A percentile compares a stretch with the other conserved stretches of the same genome.
Conservation (phyloP, 30 jellyfish, hydroid and myxozoan species). For the Chrysaora quinquecirrha region DNA sequence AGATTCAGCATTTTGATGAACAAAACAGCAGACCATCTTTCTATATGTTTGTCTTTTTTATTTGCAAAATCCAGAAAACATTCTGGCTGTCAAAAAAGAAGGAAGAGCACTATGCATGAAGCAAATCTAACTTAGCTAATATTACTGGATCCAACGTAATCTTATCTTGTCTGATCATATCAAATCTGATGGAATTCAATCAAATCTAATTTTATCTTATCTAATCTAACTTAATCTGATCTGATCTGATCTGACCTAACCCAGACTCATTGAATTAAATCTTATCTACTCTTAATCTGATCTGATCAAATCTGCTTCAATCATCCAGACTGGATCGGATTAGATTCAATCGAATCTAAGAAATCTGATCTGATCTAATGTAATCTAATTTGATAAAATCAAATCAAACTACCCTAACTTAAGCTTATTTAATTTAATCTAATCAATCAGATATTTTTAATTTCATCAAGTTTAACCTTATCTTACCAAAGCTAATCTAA, state of each 20-base stretch:
- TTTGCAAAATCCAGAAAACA: constrained; percentile 21
- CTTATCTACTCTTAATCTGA: no score
- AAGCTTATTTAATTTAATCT: no score
- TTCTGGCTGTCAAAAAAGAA: constrained; percentile 15
- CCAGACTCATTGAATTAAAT: no score
- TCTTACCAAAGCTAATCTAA: neutral
- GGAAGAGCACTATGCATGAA: neutral
- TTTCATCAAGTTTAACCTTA: neutral
- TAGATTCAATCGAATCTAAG: no score
- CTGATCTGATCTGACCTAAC: neutral
- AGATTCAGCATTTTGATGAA: constrained; percentile 70
- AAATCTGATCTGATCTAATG: no score
- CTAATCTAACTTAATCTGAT: neutral
- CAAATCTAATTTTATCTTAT: neutral
- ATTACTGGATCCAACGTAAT: no score
- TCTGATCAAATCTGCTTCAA: no score
- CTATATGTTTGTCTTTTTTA: neutral
- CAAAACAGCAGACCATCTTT: constrained; percentile 32
- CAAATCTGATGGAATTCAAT: neutral
- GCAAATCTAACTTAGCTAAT: no score
- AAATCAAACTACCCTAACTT: no score
- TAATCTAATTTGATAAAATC: no score
- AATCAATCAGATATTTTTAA: neutral
- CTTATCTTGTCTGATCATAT: neutral
- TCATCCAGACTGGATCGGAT: no score